A percentile compares a stretch with the other conserved stretches of the same genome.
Conservation (phyloP, 2,888 invertebrate species). For the Caenorhabditis parvicauda region DNA sequence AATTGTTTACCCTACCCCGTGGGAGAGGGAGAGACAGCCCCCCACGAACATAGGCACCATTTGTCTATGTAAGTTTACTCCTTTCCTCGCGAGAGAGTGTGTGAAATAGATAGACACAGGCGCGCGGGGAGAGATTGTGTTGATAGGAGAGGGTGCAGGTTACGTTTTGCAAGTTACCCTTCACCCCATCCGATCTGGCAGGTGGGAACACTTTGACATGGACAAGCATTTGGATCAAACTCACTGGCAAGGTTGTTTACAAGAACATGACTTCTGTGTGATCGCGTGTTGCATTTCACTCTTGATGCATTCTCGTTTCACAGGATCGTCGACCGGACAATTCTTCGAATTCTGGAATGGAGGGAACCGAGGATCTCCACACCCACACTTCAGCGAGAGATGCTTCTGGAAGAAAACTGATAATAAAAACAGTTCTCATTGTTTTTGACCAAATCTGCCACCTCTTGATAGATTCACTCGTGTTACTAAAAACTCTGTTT, state of each 20-base stretch:
- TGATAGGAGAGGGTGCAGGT: background rate
- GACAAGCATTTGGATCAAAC: constrained; percentile 3
- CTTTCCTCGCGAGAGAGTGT: too few species aligned
- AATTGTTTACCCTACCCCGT: too few species aligned
- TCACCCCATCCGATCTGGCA: background rate
- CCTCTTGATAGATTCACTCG: too few species aligned
- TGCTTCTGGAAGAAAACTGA: constrained; percentile 25
- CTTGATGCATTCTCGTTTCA: constrained; percentile 50
- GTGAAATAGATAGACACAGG: too few species aligned
- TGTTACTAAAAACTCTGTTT: too few species aligned
- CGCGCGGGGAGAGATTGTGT: too few species aligned
- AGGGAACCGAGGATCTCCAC: constrained; percentile 61
- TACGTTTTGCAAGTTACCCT: background rate
- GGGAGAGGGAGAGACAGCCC: too few species aligned
- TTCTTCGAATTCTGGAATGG: constrained; percentile 38
- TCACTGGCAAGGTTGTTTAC: constrained; percentile 58
- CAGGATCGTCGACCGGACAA: constrained; percentile 54
- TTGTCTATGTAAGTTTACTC: too few species aligned
- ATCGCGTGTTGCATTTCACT: constrained; percentile 43
- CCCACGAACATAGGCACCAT: too few species aligned
- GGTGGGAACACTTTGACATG: background rate
- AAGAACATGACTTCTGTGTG: constrained; percentile 44
- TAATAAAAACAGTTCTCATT: background rate
- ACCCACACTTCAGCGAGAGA: constrained; percentile 49
- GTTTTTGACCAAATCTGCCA: too few species aligned